phyloP scores from a whole-genome alignment of 2,797 vertebrate genomes.

The Acestrorhynchus altus region DNA sequence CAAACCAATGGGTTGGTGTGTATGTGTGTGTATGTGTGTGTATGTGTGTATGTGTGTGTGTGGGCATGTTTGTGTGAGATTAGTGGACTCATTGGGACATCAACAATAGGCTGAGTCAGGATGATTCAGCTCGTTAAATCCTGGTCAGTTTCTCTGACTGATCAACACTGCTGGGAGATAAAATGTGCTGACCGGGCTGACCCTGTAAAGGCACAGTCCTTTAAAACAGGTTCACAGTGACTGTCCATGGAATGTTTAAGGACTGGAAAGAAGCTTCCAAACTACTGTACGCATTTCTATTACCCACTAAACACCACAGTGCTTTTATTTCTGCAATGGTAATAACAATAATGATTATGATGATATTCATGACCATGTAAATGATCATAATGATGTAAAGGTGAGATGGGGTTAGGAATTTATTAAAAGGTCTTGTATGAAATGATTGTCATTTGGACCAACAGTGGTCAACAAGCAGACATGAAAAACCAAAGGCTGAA shows the following conservation, averaged over 20 bases:
- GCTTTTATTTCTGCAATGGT: background rate
- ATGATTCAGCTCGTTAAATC: constrained; percentile 46
- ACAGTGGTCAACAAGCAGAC: too few species aligned
- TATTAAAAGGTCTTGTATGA: too few species aligned
- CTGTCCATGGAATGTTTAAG: background rate
- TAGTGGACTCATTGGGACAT: constrained; percentile 29
- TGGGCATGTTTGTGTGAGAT: background rate
- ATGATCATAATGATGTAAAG: background rate
- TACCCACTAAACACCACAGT: background rate
- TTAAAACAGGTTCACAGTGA: background rate
- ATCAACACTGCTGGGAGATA: constrained; percentile 30
- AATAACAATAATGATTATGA: background rate
- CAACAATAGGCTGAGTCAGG: constrained; percentile 39
- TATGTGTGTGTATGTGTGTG: constrained; percentile 25
- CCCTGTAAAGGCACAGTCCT: background rate
- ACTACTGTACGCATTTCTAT: background rate
- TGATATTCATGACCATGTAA: background rate
- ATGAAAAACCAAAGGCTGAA: too few species aligned
- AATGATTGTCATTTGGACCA: too few species aligned
- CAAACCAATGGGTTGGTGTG: background rate
- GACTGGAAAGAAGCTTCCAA: background rate
- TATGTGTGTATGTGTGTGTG: constrained; percentile 22
- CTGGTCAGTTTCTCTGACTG: constrained; percentile 19
- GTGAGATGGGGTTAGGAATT: too few species aligned
- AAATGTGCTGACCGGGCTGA: constrained; percentile 18